Evolutionary conservation across 2,113 vertebrate species (phyloP).

Genomic region (Semnornis frantzii): DNA sequence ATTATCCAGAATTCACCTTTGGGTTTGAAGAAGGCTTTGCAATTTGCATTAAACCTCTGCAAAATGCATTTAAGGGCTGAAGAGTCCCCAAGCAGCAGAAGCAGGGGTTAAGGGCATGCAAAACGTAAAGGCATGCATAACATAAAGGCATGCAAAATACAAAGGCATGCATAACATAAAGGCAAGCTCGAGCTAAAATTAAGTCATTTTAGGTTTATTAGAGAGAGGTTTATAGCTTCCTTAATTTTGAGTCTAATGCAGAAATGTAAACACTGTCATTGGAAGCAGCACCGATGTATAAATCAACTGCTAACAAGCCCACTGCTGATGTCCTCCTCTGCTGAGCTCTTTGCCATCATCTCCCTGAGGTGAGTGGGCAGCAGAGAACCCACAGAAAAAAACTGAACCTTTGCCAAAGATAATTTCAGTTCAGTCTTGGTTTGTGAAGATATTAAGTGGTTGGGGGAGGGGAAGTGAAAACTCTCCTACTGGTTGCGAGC

Average conservation of each 20-base stretch:
- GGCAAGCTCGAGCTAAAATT: background rate
- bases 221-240: background rate
- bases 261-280: background rate
- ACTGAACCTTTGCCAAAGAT: background rate
- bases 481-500: background rate
- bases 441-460: background rate
- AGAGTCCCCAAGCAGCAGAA: background rate
- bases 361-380: background rate
- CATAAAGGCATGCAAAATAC: background rate
- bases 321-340: background rate
- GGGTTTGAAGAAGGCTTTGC: background rate
- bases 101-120: background rate
- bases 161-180: background rate
- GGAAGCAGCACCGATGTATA: background rate
- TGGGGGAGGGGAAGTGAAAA: slow-evolving; percentile 13
- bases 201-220: background rate
- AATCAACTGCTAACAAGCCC: background rate
- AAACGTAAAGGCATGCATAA: background rate
- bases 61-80: background rate
- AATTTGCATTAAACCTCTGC: background rate
- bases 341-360: background rate
- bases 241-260: background rate
- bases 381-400: background rate
- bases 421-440: background rate
- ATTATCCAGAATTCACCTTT: background rate